Conservation (phyloP, 2,113 vertebrate species). For the Phainopepla nitens region DNA sequence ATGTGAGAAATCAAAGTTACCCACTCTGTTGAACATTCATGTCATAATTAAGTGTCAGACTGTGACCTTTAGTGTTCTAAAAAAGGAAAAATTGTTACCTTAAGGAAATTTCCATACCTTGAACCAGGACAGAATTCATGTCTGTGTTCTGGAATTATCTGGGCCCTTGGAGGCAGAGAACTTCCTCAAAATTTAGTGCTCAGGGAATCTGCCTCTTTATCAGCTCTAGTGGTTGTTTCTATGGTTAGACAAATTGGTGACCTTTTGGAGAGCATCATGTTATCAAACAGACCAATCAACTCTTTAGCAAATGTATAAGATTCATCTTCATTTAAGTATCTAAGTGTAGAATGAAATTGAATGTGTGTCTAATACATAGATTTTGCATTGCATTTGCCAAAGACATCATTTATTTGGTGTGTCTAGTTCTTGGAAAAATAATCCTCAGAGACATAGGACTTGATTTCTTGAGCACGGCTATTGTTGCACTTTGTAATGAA, state of each 20-base stretch:
- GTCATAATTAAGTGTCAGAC: conserved; percentile 10
- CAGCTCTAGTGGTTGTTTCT: conserved; percentile 25
- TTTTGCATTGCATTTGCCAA: conserved; percentile 18
- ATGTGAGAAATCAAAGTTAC: not conserved
- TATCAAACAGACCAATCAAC: conserved; percentile 43
- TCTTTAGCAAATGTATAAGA: conserved; percentile 28
- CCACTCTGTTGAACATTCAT: not conserved
- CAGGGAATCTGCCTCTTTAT: not conserved
- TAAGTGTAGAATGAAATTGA: conserved; percentile 33
- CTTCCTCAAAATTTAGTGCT: conserved; percentile 52
- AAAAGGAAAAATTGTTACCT: conserved; percentile 52
- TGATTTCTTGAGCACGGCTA: conserved; percentile 32
- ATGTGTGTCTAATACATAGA: conserved; percentile 32
- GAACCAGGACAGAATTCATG: conserved; percentile 40
- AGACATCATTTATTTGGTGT: conserved; percentile 17
- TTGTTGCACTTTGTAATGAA: conserved; percentile 16
- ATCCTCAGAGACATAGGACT: conserved; percentile 11
- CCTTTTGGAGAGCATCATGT: conserved; percentile 37
- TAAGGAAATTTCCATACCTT: conserved; percentile 44
- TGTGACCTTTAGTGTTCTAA: conserved; percentile 41
- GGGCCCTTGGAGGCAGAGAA: conserved; percentile 2
- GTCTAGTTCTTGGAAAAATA: conserved; percentile 44
- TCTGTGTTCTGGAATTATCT: conserved; percentile 37
- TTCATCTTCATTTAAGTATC: conserved; percentile 44
- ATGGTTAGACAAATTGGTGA: conserved; percentile 41